Conservation (phyloP, 2,113 vertebrate genomes). For the Pontoporia blainvillei region DNA sequence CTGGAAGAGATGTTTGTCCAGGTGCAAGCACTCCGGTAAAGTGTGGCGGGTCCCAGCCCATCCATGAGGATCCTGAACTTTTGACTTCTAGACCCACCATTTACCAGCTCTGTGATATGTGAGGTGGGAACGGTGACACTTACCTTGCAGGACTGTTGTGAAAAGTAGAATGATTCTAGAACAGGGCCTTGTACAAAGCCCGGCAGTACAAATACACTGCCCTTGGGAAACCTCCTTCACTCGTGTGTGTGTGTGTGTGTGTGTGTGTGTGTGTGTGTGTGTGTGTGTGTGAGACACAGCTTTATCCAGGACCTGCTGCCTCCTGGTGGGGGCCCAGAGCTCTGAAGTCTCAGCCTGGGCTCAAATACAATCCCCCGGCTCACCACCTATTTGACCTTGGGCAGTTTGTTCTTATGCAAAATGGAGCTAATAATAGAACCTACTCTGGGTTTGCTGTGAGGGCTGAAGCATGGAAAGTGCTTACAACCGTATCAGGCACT, state of each 20-base stretch:
- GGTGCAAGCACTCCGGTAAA: not conserved
- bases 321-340: not conserved
- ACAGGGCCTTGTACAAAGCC: not conserved
- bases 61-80: not conserved
- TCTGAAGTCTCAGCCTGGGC: not conserved
- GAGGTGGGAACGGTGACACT: not conserved
- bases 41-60: not conserved
- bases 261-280: not conserved
- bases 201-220: no score
- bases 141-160: not conserved
- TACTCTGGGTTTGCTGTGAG: not conserved
- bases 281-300: not conserved
- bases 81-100: not conserved
- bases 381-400: not conserved
- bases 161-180: not conserved
- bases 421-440: slow-evolving; percentile 41
- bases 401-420: slow-evolving; percentile 48
- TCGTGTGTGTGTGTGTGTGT: not conserved
- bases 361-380: not conserved
- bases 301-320: not conserved
- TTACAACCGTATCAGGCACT: not conserved
- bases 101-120: not conserved
- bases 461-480: not conserved
- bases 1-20: not conserved
- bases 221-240: not conserved